These are phyloP conservation scores for Lagorchestes hirsutus DNA, from an alignment of 2,797 vertebrate genomes.

Conservation along the genomic window DNA sequence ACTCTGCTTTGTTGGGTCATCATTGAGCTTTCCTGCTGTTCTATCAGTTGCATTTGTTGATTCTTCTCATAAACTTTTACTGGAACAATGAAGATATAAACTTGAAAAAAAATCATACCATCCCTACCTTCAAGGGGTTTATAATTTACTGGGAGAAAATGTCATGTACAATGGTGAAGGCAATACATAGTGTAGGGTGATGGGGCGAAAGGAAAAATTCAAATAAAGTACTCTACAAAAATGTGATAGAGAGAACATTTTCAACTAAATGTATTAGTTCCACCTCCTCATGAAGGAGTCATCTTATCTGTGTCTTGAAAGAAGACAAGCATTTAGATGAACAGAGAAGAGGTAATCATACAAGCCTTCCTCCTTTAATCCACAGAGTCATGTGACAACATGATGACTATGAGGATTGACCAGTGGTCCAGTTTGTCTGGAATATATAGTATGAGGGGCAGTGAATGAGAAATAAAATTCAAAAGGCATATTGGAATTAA, in stretches of 20 bases:
- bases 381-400: background rate
- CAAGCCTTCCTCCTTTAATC: background rate
- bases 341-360: background rate
- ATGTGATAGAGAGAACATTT: background rate
- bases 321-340: background rate
- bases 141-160: background rate
- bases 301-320: background rate
- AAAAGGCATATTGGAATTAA: background rate
- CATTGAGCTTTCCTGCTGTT: background rate
- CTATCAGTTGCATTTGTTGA: background rate
- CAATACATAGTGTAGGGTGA: background rate
- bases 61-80: background rate
- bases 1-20: background rate
- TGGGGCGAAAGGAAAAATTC: background rate
- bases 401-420: background rate
- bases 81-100: background rate
- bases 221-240: background rate
- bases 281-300: background rate
- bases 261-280: background rate
- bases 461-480: background rate
- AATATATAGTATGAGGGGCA: background rate
- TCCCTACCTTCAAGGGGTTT: background rate
- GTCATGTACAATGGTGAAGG: background rate
- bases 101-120: no score
- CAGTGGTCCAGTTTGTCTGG: background rate